Base-by-base conservation (phyloP, 2,113 vertebrate species). In the Typhlomys cinereus region DNA sequence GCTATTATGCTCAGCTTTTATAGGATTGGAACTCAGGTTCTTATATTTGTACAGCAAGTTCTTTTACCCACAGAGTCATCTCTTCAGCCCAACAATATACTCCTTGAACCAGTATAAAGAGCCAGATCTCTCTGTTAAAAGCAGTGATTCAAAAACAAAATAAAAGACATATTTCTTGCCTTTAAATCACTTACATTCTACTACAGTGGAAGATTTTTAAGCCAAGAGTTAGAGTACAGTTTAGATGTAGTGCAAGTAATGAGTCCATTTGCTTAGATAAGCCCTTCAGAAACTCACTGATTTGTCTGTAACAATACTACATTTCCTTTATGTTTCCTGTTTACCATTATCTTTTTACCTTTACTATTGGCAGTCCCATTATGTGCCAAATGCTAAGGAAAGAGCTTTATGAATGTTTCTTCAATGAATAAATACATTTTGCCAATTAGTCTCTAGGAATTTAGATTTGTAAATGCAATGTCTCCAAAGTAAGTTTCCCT, bases 351-450 rank as follows among this genome's bases (percentile, higher is more conserved):
- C 57, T 85, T 90, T 83, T 93, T 71, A 67, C 31, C 25, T 88
- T 11, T 7, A 79, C 23, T 82, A 75, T 39, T 71, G 23, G 83
- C 70, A 23, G 61, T 96, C 25, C 41, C 17, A 57, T 15, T 46
- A 17, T 71, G 13, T 70, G 54, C 36, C 11, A 80, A 79, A 88
- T 71, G 21, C 29, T 59, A 90, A 83, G 78, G 80, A 82, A 83
- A 85, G 3, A 91, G 36, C 74, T 66, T 88, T 71, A 69, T 85
- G 83, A 70, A 83, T 85, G 75, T 83, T 86, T 95, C 57, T 91
- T 92, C 46, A 93, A 39, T 39, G 13, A 91, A 91, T 89, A 89
- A 75, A 88, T 73, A n/a, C 34, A 88, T 95, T 92, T 95, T 95
- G 50, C 88, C 84, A 89, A 59, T 62, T 48, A 84, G 15, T 74